Conservation (phyloP, 2,888 invertebrate species). For the Ashinkailepas kermadecensis region DNA sequence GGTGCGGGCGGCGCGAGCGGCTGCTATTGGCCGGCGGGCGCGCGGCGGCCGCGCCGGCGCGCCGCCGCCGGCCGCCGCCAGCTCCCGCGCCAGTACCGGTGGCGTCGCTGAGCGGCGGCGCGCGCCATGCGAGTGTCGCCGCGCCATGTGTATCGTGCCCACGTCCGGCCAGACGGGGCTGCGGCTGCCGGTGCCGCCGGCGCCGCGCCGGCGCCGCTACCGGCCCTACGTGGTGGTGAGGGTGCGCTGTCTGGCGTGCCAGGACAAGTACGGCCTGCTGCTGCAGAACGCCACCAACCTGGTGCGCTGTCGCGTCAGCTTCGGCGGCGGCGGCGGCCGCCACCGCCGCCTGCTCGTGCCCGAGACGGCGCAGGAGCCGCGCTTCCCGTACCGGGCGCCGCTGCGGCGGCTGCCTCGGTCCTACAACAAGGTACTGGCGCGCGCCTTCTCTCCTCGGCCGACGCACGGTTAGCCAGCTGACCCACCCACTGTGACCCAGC, state of each 20-base stretch:
- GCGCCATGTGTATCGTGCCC: constrained; percentile 6
- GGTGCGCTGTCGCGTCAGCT: constrained; percentile 5
- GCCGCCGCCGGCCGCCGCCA: not conserved
- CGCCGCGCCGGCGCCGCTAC: not conserved
- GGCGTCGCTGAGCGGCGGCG: not conserved
- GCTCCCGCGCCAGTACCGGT: not conserved
- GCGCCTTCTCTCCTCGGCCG: too few species aligned
- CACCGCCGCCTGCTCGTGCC: constrained; percentile 32
- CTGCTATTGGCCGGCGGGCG: not conserved
- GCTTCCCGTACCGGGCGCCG: constrained; percentile 42
- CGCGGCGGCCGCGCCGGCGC: not conserved
- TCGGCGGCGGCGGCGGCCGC: not conserved
- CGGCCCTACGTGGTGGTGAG: constrained; percentile 32
- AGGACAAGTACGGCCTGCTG: constrained; percentile 35
- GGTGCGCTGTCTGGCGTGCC: constrained; percentile 35
- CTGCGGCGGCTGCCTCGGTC: constrained; percentile 42
- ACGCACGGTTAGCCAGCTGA: too few species aligned
- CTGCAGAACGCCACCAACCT: constrained; percentile 32
- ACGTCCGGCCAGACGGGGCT: not conserved
- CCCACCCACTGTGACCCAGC: too few species aligned
- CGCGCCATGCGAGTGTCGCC: not conserved
- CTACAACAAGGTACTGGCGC: constrained; percentile 39
- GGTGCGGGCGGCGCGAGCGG: not conserved
- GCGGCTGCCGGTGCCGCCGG: constrained; percentile 4
- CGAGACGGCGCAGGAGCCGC: constrained; percentile 35